phyloP scores from a whole-genome alignment of 2,888 invertebrate genomes.

The Dascillus cervinus region DNA sequence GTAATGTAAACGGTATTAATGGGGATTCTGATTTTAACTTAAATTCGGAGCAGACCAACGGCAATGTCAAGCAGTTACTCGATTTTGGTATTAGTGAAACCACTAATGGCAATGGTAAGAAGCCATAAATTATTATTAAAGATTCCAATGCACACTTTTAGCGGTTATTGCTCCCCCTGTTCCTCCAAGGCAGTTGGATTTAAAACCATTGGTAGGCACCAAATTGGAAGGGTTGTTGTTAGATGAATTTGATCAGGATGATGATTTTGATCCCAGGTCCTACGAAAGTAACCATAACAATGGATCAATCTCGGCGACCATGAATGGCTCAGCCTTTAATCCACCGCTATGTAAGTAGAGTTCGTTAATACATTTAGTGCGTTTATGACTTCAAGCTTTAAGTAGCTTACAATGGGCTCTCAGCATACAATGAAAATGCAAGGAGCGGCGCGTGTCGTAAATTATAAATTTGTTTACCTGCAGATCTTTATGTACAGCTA shows the following conservation, averaged over 20 bases:
- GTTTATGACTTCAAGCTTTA: no score
- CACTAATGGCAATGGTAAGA: constrained; percentile 33
- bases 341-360: constrained; percentile 69
- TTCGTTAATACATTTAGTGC: no score
- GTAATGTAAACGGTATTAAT: constrained; percentile 35
- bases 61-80: constrained; percentile 24
- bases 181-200: constrained; percentile 44
- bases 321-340: constrained; percentile 33
- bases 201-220: constrained; percentile 57
- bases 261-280: constrained; percentile 84
- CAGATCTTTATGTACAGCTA: no score
- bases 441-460: no score
- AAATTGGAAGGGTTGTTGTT: constrained; percentile 70
- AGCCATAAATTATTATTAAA: no score
- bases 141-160: no score
- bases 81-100: constrained; percentile 31
- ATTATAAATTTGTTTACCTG: no score
- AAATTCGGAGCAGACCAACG: constrained; percentile 20
- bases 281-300: constrained; percentile 56
- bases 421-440: no score
- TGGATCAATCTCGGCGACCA: constrained; percentile 29
- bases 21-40: constrained; percentile 12
- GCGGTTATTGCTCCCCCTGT: constrained; percentile 40
- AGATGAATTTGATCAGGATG: constrained; percentile 67
- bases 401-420: no score